Evolutionary conservation across 2,113 vertebrate genomes (phyloP), one percentile per base, ranked within the genome.

Genomic region (Periophthalmus modestus): DNA sequence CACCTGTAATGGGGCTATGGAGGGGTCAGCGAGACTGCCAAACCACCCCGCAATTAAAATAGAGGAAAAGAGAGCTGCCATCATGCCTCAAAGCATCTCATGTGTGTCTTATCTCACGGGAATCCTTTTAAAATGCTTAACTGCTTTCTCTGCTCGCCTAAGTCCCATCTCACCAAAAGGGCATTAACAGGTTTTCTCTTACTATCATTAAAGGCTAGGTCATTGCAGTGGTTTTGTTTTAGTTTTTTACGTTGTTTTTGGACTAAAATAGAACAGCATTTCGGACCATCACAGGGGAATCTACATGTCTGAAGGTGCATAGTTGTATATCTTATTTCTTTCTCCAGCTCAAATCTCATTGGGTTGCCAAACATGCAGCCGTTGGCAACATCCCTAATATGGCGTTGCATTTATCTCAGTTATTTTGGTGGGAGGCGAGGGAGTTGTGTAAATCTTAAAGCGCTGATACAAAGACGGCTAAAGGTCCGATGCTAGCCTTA

Each of bases 1-100:
- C 87, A 88, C 82, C 88, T 89, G 84, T 91, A 91, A 91, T 90
- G 80, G 57, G 85, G 85, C 89, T 88, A 73, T 66, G 82, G 84
- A 88, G 82, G 83, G 89, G 90, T 89, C 82, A 88, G 72, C 79
- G 75, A 85, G 87, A 76, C 84, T 90, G 88, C 84, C 90, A 89
- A 88, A 86, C 82, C 84, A 87, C 82, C 83, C 81, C 33, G 87
- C 91, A 92, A 92, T 93, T 92, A 92, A 92, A 90, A 89, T 83
- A 82, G 65, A 68, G 80, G 74, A 77, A 79, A 77, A 74, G 75
- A 70, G 70, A 78, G 85, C 74, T 86, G 83, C 85, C 78, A 61
- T 55, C 68, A 81, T 91, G 84, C 90, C 88, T 90, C 82, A 86
- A 84, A 88, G 89, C 85, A 88, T 89, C 86, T 92, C 78, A 58